Conservation (phyloP, 2,888 invertebrate species). For the Cosmia trapezina region DNA sequence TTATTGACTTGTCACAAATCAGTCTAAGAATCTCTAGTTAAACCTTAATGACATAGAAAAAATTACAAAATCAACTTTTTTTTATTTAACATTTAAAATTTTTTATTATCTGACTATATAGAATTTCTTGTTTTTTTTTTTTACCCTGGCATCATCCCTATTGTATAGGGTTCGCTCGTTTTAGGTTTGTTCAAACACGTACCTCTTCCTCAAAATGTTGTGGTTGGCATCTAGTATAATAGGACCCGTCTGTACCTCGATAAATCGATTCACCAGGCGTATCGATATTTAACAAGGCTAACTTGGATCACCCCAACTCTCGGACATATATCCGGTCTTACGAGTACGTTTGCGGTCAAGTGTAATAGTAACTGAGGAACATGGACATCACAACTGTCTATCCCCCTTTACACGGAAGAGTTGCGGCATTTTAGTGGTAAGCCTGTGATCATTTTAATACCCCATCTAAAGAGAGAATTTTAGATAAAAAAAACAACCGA, state of each 20-base stretch:
- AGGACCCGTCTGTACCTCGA: background rate
- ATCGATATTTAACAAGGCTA: conserved; percentile 3
- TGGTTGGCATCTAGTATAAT: background rate
- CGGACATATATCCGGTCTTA: background rate
- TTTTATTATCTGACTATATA: too few relatives aligned
- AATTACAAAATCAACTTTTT: too few relatives aligned
- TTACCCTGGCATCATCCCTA: too few relatives aligned
- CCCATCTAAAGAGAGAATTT: background rate
- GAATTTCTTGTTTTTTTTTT: too few relatives aligned
- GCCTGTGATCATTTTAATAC: background rate
- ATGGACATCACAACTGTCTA: background rate
- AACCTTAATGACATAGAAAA: too few relatives aligned
- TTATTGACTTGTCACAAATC: too few relatives aligned
- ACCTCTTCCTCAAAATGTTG: background rate
- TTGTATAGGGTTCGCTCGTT: background rate
- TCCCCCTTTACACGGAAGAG: background rate
- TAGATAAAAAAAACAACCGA: too few relatives aligned
- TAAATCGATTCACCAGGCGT: conserved; percentile 3
- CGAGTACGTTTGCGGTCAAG: background rate
- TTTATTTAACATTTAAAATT: too few relatives aligned
- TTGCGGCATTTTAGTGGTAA: background rate
- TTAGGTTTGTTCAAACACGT: background rate
- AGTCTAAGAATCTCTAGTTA: too few relatives aligned
- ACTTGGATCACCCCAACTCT: background rate
- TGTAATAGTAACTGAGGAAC: background rate